Conservation (phyloP, 2,888 invertebrate genomes). For the Tortrix viridana region DNA sequence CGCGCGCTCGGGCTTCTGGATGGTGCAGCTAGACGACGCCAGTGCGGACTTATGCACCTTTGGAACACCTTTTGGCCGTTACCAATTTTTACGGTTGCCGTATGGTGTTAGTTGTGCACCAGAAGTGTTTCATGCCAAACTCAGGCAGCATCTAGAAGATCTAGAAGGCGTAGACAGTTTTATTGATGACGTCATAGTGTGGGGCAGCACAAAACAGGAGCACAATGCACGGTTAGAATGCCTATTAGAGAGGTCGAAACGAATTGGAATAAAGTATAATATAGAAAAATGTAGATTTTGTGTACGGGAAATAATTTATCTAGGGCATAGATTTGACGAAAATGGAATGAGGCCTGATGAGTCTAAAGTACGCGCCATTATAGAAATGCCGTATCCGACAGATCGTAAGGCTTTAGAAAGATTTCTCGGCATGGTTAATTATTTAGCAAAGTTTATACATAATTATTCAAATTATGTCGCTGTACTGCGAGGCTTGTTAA, state of each 20-base stretch:
- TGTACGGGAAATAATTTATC: constrained; percentile 19
- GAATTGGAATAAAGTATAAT: constrained; percentile 17
- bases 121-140: constrained; percentile 34
- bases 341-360: constrained; percentile 31
- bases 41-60: constrained; percentile 36
- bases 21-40: no score
- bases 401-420: constrained; percentile 34
- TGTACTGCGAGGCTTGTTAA: not conserved
- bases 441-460: constrained; percentile 1
- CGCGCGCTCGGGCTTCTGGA: no score
- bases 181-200: constrained; percentile 10
- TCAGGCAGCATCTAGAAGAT: constrained; percentile 37
- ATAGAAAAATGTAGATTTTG: constrained; percentile 13
- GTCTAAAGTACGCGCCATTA: constrained; percentile 32
- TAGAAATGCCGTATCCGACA: constrained; percentile 30
- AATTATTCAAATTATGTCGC: constrained; percentile 4
- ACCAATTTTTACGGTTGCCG: constrained; percentile 37
- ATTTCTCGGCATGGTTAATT: constrained; percentile 35
- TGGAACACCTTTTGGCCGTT: constrained; percentile 35
- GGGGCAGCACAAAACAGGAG: constrained; percentile 7
- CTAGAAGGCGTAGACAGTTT: constrained; percentile 1
- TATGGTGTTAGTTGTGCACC: constrained; percentile 22
- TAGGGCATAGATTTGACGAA: constrained; percentile 30
- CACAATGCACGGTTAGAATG: not conserved
- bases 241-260: constrained; percentile 1